Base-by-base conservation (phyloP, 1,140 invertebrate genomes). In the Leptinotarsa texana region DNA sequence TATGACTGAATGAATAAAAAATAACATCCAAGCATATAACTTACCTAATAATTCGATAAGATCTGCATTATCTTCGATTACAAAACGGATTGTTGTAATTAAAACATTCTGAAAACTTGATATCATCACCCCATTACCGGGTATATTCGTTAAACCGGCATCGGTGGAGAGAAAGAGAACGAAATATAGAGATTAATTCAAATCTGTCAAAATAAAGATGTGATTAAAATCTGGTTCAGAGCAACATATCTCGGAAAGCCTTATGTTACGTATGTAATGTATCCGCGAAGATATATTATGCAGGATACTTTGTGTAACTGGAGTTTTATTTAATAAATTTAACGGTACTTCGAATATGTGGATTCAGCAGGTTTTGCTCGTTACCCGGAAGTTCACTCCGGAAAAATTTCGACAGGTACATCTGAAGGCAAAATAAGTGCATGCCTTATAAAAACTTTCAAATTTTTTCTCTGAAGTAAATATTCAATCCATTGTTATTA, bases 271-370 rank as follows among this genome's bases (percentile, higher is more conserved):
- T 65, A 27, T 65, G 63, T 65, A 21, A 65, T 65, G 63, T 65
- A 65, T 18, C 63, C 13, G 21, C 63, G 21, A 65, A 65, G 63
- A 65, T 65, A 65, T 65, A 65, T 65, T 65, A 65, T 65, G 63
- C 21, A 65, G 63, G 63, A 65, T 65, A 65, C 63, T 65, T 65
- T 65, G 63, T 65, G 63, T 65, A 24, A 65, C 63, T 65, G 63
- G 63, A 65, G 63, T 65, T 65, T 65, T 24, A 65, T 65, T 65
- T 65, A 65, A 65, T 65, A 65, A 65, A 65, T 65, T 65, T 65
- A 65, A 65, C 63, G 63, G 63, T 65, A 65, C 63, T 57, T 57
- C 51, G 51, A 57, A 57, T 57, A 57, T 15, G 51, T 15, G 13
- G 51, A 57, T 57, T 57, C 51, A 57, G 51, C 51, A 18, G 51